Evolutionary conservation across 1,140 invertebrate genomes (phyloP), one percentile per base, ranked within the genome.

Genomic region (Drosophila burlai): DNA sequence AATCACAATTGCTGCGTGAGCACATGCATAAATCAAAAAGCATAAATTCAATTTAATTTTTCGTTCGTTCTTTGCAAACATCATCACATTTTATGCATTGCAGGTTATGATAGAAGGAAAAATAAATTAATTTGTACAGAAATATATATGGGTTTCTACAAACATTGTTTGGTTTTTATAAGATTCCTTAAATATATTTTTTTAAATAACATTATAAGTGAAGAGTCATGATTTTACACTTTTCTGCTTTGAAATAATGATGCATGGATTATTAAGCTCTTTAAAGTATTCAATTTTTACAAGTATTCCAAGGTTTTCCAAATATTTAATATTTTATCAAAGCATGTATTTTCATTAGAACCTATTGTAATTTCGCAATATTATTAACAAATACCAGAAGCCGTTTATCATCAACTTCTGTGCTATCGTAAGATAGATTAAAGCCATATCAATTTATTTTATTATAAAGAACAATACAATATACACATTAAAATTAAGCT

Each of bases 1-100:
- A 79, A 79, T 79, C 76, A 79, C 46, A 79, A 79, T 71, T 55
- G 60, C 61, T 79, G 76, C 76, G 47, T 46, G 42, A 13, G 60
- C 72, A 46, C 55, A 42, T 46, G 75, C 42, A 64, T 79, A 79
- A 79, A 79, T 79, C 75, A 79, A 63, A 79, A 64, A 57, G 47
- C 58, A 72, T 63, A 69, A 62, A 78, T 78, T 69, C 36, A 77
- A 79, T 79, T 79, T 50, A 64, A 57, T 65, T 64, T 46, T 62
- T 21, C 9, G 24, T 61, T 40, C 34, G 63, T 16, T 34, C 59
- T 52, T 31, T 24, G 38, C 29, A 58, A 45, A 69, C 54, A 57
- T 11, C 54, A 57, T 40, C 54, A 57, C 54, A 57, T 40, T 57
- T 26, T 57, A n/a, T 26, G 54, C 8, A 16, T 38, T 38, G 15